Evolutionary conservation across 2,888 invertebrate species (phyloP).

Genomic region (Dolomedes plantarius): DNA sequence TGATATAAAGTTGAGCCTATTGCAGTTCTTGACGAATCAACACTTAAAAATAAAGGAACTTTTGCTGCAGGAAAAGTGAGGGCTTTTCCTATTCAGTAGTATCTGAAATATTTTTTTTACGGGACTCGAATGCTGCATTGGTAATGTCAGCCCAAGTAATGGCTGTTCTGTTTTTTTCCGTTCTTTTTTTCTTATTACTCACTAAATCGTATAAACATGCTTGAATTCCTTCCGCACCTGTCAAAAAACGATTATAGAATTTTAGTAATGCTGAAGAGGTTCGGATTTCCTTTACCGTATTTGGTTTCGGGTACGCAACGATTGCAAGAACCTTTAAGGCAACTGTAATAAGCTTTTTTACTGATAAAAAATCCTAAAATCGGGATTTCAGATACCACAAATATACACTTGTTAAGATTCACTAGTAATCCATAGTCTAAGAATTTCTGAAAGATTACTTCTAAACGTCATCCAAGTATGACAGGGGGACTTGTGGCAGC

Average conservation of each 20-base stretch:
- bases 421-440: not conserved
- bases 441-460: not conserved
- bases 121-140: not conserved
- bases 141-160: not conserved
- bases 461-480: conserved; percentile 15
- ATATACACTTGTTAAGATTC: not conserved
- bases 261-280: not conserved
- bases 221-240: not conserved
- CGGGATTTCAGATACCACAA: not conserved
- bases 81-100: too few relatives aligned
- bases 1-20: too few relatives aligned
- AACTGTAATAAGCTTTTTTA: not conserved
- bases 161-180: not conserved
- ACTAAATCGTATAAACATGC: not conserved
- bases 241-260: not conserved
- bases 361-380: not conserved
- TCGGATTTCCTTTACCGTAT: not conserved
- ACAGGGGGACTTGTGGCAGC: too few relatives aligned
- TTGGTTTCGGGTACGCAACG: not conserved
- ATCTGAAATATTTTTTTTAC: not conserved
- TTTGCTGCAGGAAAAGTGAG: not conserved
- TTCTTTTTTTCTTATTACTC: not conserved
- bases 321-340: not conserved
- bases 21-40: not conserved
- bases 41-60: not conserved